Evolutionary conservation across 2,888 invertebrate species (phyloP), one percentile per base, ranked within the genome.

Genomic region (Mongoloraphidia duomilia): DNA sequence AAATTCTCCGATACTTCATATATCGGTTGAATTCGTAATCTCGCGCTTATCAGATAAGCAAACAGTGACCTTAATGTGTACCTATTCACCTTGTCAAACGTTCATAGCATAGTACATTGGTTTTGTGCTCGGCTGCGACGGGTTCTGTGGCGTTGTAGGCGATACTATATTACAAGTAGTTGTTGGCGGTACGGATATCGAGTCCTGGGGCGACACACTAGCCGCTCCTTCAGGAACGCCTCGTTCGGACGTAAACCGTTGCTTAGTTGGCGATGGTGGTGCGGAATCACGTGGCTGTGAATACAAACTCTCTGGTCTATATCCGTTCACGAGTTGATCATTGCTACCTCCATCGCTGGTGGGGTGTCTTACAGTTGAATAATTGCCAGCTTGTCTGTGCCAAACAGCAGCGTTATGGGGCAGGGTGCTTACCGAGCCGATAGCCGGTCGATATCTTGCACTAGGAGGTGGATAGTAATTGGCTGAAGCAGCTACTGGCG

Each of bases 101-200:
- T 88, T 88, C 88, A 88, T 87, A 41, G 87, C 85, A 63, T 88
- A 88, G 64, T 84, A 87, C 36, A 87, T 73, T 38, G 82, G 79
- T 55, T 69, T 69, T 44, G 55, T 53, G 35, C 55, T 54, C 59
- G 54, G 67, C 64, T 69, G 69, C 50, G 71, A 72, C 1, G 74
- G 73, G 14, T 73, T 71, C 52, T 75, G 74, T 33, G 73, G 63
- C 3, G 72, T 63, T 26, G 67, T 69, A 26, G 71, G 69, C 4
- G 72, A 70, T 45, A 71, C 66, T 61, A 67, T 59, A 36, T 59
- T 61, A 46, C 63, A 61, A 51, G 58, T 11, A 54, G 61, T 57
- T 54, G 65, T 65, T 47, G 67, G 64, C 40, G 65, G 60, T 8
- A 53, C 50, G 54, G 59, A 50, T 52, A 71, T 66, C 1, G 73